Base-by-base conservation (phyloP, 2,113 vertebrate genomes). In the Triplophysa tibetana region DNA sequence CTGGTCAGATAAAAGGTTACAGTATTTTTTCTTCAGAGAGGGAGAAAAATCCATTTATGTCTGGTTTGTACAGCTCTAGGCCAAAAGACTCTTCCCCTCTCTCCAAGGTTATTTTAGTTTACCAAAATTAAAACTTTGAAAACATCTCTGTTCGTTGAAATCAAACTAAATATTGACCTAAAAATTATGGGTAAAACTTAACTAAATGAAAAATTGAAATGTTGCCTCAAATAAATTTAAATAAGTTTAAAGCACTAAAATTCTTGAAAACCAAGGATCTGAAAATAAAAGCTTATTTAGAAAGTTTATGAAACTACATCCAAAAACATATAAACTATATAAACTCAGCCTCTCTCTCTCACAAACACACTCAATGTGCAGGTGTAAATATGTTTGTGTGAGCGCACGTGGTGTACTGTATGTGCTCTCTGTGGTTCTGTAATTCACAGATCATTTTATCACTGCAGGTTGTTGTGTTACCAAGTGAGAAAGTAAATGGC, bases 41-140 rank as follows among this genome's bases (percentile, higher is more conserved):
- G 67, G 24, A 73, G 43, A 43, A 79, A 52, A 82, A 81, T 81
- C 73, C 56, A 81, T 78, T 67, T 61, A 48, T 56, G 66, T 70
- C 23, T 54, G 54, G 45, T 45, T 16, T 58, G 60, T 65, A 78
- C 29, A 77, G 48, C 45, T 45, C 19, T 26, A 75, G 70, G 33
- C 48, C 70, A 75, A 56, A 17, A 19, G 64, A 48, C 43, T 29
- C 7, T 33, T 17, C 65, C 8, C 38, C 45, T 38, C 52, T 43
- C 21, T 7, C 33, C 33, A 38, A 38, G 33, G 33, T 38, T 38
- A 8, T 38, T 38, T 38, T 38, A 38, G 33, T 38, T 38, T 6
- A 38, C 33, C 6, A 7, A 38, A 38, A 8, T 38, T 38, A 7
- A 38, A 38, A 38, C 33, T 38, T 38, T 38, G 33, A 38, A 38